Evolutionary conservation across 2,797 vertebrate species (phyloP), one percentile per base, ranked within the genome.

Genomic region (Darevskia mixta): DNA sequence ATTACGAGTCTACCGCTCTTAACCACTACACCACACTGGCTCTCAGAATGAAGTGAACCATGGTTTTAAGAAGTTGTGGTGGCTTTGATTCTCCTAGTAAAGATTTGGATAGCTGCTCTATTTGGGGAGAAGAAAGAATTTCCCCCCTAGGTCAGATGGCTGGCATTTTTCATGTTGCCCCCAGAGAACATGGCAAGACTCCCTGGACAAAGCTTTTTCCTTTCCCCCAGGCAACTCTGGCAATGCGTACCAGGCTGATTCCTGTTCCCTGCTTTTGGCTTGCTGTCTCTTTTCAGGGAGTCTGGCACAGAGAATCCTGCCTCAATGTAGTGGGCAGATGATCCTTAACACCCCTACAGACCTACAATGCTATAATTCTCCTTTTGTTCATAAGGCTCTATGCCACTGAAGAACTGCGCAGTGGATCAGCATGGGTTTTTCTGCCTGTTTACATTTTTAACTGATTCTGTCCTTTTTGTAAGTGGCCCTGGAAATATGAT

Each of bases 111-210:
- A 69, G 79, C 35, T 58, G 29, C 20, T 69, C n/a, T 72, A n/a
- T 20, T 58, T 61, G 67, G 5, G 23, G 43, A 55, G 69, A 20
- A 58, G 13, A 35, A 35, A 13, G n/a, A 71, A 71, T 71, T 69
- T n/a, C 18, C 5, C 35, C n/a, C 66, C 45, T 55, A 27, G 77
- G 45, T 72, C 67, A 72, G 7, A 80, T 18, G 77, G 67, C 45
- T 86, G 66, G 45, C 72, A 69, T 86, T 86, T 80, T 71, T 79
- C 45, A 80, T 20, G 8, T 41, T 67, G 29, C 35, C 45, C 25
- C 49, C 25, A 41, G 75, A 80, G 27, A 25, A 80, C 67, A 73
- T 72, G 78, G 15, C 77, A 86, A 43, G 43, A 10, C 25, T 86
- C 45, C 25, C 72, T 66, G 25, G 32, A 38, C 78, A 72, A 43